A percentile compares a stretch with the other conserved stretches of the same genome.
Conservation (phyloP, 1,140 invertebrate genomes). For the Bombus confusus region DNA sequence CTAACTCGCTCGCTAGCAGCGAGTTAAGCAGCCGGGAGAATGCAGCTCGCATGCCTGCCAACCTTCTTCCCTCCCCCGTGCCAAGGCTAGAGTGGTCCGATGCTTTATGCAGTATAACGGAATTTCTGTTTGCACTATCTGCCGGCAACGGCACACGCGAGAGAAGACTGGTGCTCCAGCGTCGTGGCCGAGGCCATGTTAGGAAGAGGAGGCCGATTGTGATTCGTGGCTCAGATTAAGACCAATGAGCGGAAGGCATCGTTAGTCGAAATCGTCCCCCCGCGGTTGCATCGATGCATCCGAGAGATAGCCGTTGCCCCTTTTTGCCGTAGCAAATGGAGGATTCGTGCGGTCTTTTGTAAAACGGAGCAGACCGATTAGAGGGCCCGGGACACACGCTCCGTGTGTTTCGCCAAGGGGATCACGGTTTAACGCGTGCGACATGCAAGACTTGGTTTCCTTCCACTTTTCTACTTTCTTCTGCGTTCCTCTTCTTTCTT, state of each 20-base stretch:
- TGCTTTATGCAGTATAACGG: constrained; percentile 71
- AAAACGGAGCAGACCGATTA: constrained; percentile 10
- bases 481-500: background rate
- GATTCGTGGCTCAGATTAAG: constrained; percentile 61
- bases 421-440: background rate
- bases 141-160: constrained; percentile 54
- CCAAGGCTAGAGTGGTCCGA: constrained; percentile 38
- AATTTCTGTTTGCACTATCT: constrained; percentile 70
- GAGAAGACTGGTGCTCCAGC: constrained; percentile 8
- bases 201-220: constrained; percentile 39
- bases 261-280: constrained; percentile 57
- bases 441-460: background rate
- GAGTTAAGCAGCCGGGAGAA: constrained; percentile 74
- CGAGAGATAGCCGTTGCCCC: constrained; percentile 38
- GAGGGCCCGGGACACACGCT: background rate
- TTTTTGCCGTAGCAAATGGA: constrained; percentile 28
- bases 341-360: constrained; percentile 40
- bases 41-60: constrained; percentile 72
- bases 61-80: constrained; percentile 29
- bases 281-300: constrained; percentile 49
- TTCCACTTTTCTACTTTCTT: background rate
- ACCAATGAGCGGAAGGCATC: constrained; percentile 52
- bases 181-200: constrained; percentile 44
- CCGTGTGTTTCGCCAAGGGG: background rate
- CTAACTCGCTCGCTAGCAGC: constrained; percentile 71